Conservation (phyloP, 1,140 invertebrate species). For the Macrocentrus cingulum region DNA sequence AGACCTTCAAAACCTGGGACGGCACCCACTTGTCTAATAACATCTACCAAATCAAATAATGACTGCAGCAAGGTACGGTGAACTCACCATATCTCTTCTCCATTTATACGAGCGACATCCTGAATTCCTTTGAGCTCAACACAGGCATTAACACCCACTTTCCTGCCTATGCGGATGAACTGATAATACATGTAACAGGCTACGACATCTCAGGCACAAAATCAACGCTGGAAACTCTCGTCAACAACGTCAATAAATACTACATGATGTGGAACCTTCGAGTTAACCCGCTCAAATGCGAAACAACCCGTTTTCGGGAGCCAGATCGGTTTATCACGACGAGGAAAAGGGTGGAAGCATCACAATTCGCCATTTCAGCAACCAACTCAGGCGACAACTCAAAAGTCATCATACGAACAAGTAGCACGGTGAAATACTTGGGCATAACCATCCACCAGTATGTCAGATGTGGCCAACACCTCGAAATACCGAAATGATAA, state of each 20-base stretch:
- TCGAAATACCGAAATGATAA: no score
- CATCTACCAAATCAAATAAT: slow-evolving; percentile 8
- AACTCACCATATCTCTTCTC: slow-evolving; percentile 19
- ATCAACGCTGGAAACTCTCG: background rate
- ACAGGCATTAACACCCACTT: background rate
- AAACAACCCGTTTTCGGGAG: slow-evolving; percentile 23
- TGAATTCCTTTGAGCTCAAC: slow-evolving; percentile 12
- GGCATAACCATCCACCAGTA: background rate
- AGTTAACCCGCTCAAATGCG: slow-evolving; percentile 15
- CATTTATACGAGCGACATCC: slow-evolving; percentile 11
- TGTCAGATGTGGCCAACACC: slow-evolving; percentile 1
- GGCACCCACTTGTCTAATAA: background rate
- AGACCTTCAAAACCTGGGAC: no score
- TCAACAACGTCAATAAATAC: slow-evolving; percentile 10
- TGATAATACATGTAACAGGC: background rate
- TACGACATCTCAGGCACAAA: background rate
- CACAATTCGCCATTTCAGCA: slow-evolving; percentile 6
- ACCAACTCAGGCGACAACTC: background rate
- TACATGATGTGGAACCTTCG: slow-evolving; percentile 20
- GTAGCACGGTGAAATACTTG: slow-evolving; percentile 3
- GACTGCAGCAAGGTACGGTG: slow-evolving; percentile 21
- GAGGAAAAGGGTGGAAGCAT: background rate
- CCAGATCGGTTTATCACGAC: background rate
- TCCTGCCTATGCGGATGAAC: slow-evolving; percentile 20
- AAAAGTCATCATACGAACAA: background rate